Percentiles rank a stretch among this genome's conserved stretches.
phyloP scores from a whole-genome alignment of 2,113 vertebrate species.

The Echinops telfairi region DNA sequence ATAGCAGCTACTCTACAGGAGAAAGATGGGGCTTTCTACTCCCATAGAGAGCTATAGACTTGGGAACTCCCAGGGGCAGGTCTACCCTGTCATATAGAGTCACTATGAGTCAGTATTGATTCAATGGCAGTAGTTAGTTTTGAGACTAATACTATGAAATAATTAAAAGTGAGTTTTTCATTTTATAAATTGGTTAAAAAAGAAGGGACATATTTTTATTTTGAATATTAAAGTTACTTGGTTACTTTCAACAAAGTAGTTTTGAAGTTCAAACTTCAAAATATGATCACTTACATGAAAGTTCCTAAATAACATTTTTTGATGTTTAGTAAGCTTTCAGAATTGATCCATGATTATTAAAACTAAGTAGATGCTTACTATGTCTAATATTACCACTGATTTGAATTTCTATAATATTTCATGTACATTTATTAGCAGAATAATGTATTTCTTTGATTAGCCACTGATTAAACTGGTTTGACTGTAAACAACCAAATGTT shows the following conservation, averaged over 20 bases:
- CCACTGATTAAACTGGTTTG: neutral
- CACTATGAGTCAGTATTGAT: too few relatives aligned
- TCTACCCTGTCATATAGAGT: too few relatives aligned
- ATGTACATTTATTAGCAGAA: neutral
- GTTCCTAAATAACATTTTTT: neutral
- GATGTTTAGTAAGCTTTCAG: neutral
- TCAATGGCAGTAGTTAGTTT: too few relatives aligned
- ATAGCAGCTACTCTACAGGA: too few relatives aligned
- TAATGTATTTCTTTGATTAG: neutral
- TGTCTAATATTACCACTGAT: neutral
- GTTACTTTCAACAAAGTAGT: neutral
- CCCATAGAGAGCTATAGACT: too few relatives aligned
- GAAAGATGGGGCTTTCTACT: neutral
- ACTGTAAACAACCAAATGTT: neutral
- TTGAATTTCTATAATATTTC: neutral
- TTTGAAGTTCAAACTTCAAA: neutral
- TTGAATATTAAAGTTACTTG: neutral
- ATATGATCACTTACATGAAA: neutral
- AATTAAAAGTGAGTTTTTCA: neutral
- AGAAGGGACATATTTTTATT: neutral
- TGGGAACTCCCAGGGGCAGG: too few relatives aligned
- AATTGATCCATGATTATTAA: neutral
- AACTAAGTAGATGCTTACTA: neutral
- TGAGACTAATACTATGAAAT: too few relatives aligned
- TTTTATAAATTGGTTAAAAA: constrained; percentile 22